Evolutionary conservation across 23 tunicate genomes (phyloP).

Genomic region (Trididemnum miniatum): DNA sequence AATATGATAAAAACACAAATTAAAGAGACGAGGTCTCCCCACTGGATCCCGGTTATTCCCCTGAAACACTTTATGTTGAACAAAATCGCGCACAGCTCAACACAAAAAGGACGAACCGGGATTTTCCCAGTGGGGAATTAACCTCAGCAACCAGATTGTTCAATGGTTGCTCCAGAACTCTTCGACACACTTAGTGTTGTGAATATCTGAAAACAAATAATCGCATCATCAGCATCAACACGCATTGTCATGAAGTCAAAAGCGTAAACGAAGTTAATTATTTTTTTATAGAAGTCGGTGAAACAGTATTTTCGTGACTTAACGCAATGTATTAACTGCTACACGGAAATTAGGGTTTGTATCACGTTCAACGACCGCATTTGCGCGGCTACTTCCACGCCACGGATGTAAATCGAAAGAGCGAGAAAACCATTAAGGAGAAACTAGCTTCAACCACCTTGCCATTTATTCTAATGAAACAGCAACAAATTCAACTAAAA

Average conservation of each 20-base stretch:
- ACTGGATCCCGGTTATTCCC: neutral
- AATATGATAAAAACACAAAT: neutral
- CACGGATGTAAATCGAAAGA: too few species aligned
- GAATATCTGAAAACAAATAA: conserved; percentile 52
- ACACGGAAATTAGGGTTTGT: too few species aligned
- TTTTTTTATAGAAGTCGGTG: too few species aligned
- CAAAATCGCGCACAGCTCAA: neutral
- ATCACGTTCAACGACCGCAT: too few species aligned
- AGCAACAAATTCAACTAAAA: too few species aligned
- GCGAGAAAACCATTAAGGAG: too few species aligned
- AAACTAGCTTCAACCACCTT: too few species aligned
- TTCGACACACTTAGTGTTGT: conserved; percentile 74
- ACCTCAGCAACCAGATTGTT: conserved; percentile 91
- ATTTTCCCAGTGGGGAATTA: conserved; percentile 48
- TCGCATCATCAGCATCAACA: too few species aligned
- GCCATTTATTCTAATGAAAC: too few species aligned
- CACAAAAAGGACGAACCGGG: neutral
- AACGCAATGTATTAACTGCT: neutral
- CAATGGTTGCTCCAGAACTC: conserved; percentile 50
- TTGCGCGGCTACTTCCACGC: too few species aligned
- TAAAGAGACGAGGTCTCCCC: conserved; percentile 3
- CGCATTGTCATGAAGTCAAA: too few species aligned
- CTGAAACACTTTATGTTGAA: neutral
- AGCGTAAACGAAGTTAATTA: too few species aligned
- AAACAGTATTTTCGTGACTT: neutral